Conservation (phyloP, 2,888 invertebrate genomes). For the Gonocerus acuteangulatus region DNA sequence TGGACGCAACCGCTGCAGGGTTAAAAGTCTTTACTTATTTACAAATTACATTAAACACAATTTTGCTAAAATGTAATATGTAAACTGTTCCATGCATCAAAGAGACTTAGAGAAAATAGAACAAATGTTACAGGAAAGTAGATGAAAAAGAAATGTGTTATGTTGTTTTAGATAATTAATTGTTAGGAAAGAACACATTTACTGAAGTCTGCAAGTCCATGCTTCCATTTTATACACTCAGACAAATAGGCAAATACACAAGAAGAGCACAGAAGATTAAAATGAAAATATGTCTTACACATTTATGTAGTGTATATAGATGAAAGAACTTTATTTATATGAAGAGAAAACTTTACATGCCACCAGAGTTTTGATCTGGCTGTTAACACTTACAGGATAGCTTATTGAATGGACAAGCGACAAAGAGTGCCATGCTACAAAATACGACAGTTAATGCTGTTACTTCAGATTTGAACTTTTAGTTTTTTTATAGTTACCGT, state of each 20-base stretch:
- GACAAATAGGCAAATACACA: not conserved
- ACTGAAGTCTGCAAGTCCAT: slow-evolving; percentile 5
- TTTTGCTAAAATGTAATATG: too few relatives aligned
- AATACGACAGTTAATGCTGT: slow-evolving; percentile 22
- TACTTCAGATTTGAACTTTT: slow-evolving; percentile 2
- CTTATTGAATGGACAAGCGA: slow-evolving; percentile 30
- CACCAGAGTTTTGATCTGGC: slow-evolving; percentile 35
- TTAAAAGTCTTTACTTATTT: too few relatives aligned
- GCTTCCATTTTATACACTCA: not conserved
- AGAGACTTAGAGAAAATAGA: not conserved
- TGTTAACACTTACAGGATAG: slow-evolving; percentile 27
- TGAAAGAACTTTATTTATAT: too few relatives aligned
- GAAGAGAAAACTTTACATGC: slow-evolving; percentile 24
- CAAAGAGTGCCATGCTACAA: slow-evolving; percentile 35
- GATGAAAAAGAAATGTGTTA: slow-evolving; percentile 17
- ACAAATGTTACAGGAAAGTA: slow-evolving; percentile 14
- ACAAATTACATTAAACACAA: too few relatives aligned
- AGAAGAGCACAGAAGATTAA: slow-evolving; percentile 6
- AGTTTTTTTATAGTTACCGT: slow-evolving; percentile 22
- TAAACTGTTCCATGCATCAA: slow-evolving; percentile 19
- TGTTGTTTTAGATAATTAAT: slow-evolving; percentile 7
- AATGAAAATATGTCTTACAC: slow-evolving; percentile 5
- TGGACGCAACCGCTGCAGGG: too few relatives aligned
- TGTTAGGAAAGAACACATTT: slow-evolving; percentile 9
- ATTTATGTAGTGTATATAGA: slow-evolving; percentile 7